phyloP scores from a whole-genome alignment of 2,113 vertebrate genomes.

The Caranx melampygus region DNA sequence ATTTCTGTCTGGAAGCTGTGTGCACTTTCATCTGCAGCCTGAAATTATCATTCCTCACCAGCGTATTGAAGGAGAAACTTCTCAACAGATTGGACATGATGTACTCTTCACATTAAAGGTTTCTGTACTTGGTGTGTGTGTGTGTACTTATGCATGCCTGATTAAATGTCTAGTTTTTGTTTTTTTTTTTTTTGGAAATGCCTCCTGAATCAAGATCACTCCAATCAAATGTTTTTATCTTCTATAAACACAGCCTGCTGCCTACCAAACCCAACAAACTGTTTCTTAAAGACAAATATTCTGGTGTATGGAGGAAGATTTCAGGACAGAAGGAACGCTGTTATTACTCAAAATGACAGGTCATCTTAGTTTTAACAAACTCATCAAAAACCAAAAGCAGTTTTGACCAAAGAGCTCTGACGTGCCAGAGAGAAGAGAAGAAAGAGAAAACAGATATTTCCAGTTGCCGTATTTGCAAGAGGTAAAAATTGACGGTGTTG shows the following conservation, averaged over 20 bases:
- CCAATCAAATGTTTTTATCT: too few species aligned
- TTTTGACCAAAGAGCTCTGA: background rate
- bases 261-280: too few species aligned
- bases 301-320: background rate
- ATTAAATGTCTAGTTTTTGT: too few species aligned
- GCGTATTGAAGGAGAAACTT: background rate
- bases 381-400: background rate
- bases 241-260: too few species aligned
- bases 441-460: background rate
- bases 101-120: too few species aligned
- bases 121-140: background rate
- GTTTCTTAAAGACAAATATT: background rate
- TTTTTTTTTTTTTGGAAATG: too few species aligned
- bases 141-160: background rate
- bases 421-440: background rate
- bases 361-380: background rate
- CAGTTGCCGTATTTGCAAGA: background rate
- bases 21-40: background rate
- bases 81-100: too few species aligned
- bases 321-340: background rate
- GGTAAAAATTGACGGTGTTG: background rate
- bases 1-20: background rate
- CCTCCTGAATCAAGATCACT: too few species aligned
- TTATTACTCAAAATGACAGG: conserved; percentile 20
- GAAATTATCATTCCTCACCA: background rate